Conservation (phyloP, 1,140 invertebrate species). For the Colletes latitarsis region DNA sequence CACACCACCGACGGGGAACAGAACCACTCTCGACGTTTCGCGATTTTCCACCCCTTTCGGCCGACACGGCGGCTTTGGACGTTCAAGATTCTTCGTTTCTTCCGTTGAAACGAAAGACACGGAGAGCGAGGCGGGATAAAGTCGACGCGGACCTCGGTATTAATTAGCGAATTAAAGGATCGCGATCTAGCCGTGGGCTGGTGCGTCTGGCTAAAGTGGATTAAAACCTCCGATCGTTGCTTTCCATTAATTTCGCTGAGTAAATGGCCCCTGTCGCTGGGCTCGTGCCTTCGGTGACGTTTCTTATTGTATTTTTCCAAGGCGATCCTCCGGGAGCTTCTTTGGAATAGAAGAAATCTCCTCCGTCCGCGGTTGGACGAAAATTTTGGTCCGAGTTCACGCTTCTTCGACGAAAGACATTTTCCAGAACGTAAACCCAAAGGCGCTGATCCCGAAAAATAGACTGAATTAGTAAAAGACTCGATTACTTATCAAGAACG, state of each 20-base stretch:
- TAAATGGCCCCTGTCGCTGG: conserved; percentile 56
- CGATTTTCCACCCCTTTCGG: conserved; percentile 46
- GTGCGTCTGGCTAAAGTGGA: conserved; percentile 62
- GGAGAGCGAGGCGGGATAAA: not conserved
- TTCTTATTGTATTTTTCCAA: conserved; percentile 16
- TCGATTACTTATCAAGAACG: no score
- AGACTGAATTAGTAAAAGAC: no score
- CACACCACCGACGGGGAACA: not conserved
- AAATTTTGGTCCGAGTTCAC: no score
- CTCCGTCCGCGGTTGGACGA: no score
- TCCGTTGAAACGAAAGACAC: conserved; percentile 54
- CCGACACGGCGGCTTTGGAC: conserved; percentile 39
- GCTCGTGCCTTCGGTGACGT: not conserved
- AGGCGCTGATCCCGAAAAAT: no score
- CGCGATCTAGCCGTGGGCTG: conserved; percentile 50
- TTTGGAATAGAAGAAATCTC: not conserved
- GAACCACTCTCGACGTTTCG: conserved; percentile 28
- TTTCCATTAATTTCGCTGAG: conserved; percentile 66
- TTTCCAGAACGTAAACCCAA: no score
- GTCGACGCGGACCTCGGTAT: conserved; percentile 62
- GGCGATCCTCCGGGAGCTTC: not conserved
- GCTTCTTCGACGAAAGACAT: no score
- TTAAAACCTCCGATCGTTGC: conserved; percentile 69
- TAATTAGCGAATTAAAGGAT: conserved; percentile 78
- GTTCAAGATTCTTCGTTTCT: conserved; percentile 69